Evolutionary conservation across 2,797 vertebrate species (phyloP), one percentile per base, ranked within the genome.

Genomic region (Manis pentadactyla): DNA sequence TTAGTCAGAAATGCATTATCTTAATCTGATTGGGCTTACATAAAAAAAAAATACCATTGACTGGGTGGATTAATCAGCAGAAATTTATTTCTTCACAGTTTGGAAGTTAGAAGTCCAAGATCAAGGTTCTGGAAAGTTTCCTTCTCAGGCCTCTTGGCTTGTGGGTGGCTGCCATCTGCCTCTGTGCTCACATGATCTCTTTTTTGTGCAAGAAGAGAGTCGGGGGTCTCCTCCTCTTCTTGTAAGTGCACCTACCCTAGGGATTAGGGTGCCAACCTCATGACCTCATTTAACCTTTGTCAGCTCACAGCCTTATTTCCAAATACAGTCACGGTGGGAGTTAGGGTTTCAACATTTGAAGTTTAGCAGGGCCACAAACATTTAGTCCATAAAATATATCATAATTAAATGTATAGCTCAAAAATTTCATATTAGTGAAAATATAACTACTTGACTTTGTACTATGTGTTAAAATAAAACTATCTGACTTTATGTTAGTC

Each of bases 351-450:
- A 49, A 31, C 0, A 8, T 49, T 42, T 14, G 46, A 39, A 49
- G 83, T 77, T 18, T 31, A 25, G 68, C 51, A 0, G 29, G 31
- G 29, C 1, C 13, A 29, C 34, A 51, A 39, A 61, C 51, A 61
- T 89, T 74, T 15, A 55, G 66, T 39, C 77, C 0, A 12, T 53
- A 84, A 59, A 3, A 4, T 19, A 29, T 46, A 39, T 29, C 31
- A 55, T n/a, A 87, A 64, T 66, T 51, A 94, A 95, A 37, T 81
- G n/a, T 95, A 31, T 53, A 75, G 39, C 31, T 42, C 12, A 87
- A 83, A 95, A 39, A 84, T 66, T 82, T 84, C 86, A 34, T 42
- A 63, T 51, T 81, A 77, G 25, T 73, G 88, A 83, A 73, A 75
- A 64, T 79, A 34, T 25, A 89, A n/a, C 17, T 27, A 14, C 8